Conservation (phyloP, 2,113 vertebrate species). For the Orycteropus afer region DNA sequence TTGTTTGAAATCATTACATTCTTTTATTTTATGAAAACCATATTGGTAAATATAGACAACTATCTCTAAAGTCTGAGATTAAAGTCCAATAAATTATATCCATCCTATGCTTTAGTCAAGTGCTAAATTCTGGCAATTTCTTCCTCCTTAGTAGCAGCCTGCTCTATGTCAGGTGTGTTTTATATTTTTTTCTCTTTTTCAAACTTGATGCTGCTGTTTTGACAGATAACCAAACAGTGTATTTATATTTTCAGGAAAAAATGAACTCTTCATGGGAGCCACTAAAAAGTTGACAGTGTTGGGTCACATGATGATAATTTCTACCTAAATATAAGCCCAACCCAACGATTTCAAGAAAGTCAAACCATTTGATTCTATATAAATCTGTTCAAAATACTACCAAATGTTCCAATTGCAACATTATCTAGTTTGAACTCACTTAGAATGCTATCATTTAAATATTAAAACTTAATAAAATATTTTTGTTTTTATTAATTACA, state of each 20-base stretch:
- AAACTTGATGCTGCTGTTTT: slow-evolving; percentile 37
- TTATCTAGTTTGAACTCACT: background rate
- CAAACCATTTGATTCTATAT: slow-evolving; percentile 2
- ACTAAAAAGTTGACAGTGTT: background rate
- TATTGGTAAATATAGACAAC: background rate
- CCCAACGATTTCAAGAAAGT: slow-evolving; percentile 6
- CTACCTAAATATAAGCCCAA: slow-evolving; percentile 17
- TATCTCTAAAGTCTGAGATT: slow-evolving; percentile 29
- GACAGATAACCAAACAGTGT: background rate
- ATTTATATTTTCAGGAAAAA: slow-evolving; percentile 18
- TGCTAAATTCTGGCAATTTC: background rate
- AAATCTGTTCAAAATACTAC: background rate
- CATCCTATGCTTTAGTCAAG: background rate
- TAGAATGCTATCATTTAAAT: background rate
- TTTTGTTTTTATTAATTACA: background rate
- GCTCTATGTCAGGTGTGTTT: background rate
- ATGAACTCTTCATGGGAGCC: background rate
- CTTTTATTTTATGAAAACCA: slow-evolving; percentile 16
- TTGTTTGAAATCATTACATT: background rate
- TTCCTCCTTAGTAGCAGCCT: background rate
- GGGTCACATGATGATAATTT: slow-evolving; percentile 5
- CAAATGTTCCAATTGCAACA: background rate
- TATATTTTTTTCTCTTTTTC: slow-evolving; percentile 16
- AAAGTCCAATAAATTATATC: background rate
- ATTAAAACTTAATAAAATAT: background rate